Evolutionary conservation across 2,888 invertebrate genomes (phyloP), one percentile per base, ranked within the genome.

Genomic region (Timandra comae): DNA sequence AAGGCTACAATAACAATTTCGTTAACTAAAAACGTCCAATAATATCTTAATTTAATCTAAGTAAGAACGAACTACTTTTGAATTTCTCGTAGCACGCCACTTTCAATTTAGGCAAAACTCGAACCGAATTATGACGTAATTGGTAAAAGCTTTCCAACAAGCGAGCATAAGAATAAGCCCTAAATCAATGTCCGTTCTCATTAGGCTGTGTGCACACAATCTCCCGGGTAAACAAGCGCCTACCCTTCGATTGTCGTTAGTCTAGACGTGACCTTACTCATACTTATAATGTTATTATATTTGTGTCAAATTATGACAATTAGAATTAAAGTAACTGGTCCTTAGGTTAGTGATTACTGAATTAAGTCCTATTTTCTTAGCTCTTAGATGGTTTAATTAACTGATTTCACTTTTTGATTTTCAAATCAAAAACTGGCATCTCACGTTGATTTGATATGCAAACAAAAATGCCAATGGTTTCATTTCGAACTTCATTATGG

Each of bases 181-280:
- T 67, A 65, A 67, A 69, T 68, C 66, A 69, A 62, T 49, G 65
- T 65, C 68, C 41, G 40, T 44, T 55, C 59, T 65, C 62, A 65
- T 68, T 68, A 68, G 58, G 57, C 45, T 37, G 49, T 50, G 51
- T 48, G 49, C 44, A 47, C 49, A 51, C 16, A 46, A 56, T 46
- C 44, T 56, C 54, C 43, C 46, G 52, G 54, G 61, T 56, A 64
- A 64, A 59, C 61, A 63, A 48, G 22, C 47, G 48, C 34, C 41
- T 48, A 59, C 58, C 61, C 60, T 65, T 64, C 62, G 60, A 50
- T 56, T 63, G 59, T 59, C 58, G 56, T 42, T 47, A 43, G 62
- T 64, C 65, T 64, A 57, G 60, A 66, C 59, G 49, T 41, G 57
- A 59, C 58, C 61, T 59, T 52, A 48, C 52, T 58, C 16, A 16